Percentiles rank a stretch among this genome's conserved stretches.
These are phyloP conservation scores for Wasmannia auropunctata DNA, from an alignment of 1,140 invertebrate species.

Conservation along the genomic window DNA sequence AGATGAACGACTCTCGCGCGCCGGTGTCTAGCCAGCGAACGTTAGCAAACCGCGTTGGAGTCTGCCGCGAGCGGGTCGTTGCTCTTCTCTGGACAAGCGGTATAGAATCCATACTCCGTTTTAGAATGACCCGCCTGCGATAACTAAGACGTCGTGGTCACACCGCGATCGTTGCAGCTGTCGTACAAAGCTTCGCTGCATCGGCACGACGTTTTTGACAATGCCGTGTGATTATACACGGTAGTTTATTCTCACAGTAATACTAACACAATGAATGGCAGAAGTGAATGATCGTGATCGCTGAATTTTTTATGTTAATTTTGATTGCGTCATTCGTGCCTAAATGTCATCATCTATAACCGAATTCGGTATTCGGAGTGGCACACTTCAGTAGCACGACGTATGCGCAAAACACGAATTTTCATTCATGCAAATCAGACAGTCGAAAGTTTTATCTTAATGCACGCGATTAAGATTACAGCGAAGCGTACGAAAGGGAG, in stretches of 20 bases:
- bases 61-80: slow-evolving; percentile 61
- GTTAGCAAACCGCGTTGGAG: slow-evolving; percentile 63
- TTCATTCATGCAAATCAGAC: not conserved
- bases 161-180: not conserved
- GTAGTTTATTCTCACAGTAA: not conserved
- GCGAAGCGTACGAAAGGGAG: not conserved
- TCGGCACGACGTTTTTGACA: not conserved
- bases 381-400: not conserved
- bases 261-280: not conserved
- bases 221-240: not conserved
- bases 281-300: not conserved
- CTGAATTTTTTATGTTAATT: not conserved
- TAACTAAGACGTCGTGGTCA: not conserved
- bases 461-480: not conserved
- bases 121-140: slow-evolving; percentile 25
- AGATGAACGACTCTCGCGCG: slow-evolving; percentile 60
- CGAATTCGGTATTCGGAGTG: not conserved
- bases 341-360: not conserved
- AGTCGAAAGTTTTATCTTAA: slow-evolving; percentile 21
- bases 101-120: not conserved
- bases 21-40: slow-evolving; percentile 60
- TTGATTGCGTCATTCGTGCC: not conserved
- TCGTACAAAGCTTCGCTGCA: not conserved
- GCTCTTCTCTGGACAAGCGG: slow-evolving; percentile 43
- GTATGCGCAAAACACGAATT: slow-evolving; percentile 25